Evolutionary conservation across 2,888 invertebrate species (phyloP).

Genomic region (Andrena hattorfiana): DNA sequence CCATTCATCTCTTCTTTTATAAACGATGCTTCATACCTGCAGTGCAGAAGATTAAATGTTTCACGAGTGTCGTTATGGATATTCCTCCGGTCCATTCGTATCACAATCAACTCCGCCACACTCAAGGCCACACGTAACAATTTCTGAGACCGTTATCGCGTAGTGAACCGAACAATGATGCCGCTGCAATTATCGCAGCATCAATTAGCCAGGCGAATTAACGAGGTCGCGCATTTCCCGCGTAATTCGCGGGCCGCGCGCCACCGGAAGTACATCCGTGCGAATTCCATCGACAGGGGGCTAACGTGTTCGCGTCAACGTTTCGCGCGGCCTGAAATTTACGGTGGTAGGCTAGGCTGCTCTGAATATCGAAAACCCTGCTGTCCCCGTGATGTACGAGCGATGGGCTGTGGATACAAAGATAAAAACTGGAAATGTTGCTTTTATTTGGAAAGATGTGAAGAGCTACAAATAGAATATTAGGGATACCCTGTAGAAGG

Average conservation of each 20-base stretch:
- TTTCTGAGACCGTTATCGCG: constrained; percentile 5
- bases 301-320: constrained; percentile 1
- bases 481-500: neutral
- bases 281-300: neutral
- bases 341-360: neutral
- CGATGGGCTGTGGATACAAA: neutral
- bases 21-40: too few relatives aligned
- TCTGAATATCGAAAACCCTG: neutral
- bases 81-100: neutral
- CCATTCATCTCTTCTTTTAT: too few relatives aligned
- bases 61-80: too few relatives aligned
- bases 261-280: constrained; percentile 2
- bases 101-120: neutral
- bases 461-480: neutral
- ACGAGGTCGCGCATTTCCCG: constrained; percentile 12
- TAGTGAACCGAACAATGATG: constrained; percentile 4
- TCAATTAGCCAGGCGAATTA: constrained; percentile 34
- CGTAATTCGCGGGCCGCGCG: constrained; percentile 17
- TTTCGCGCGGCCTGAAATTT: constrained; percentile 10
- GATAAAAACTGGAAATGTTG: neutral
- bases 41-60: too few relatives aligned
- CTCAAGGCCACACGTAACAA: neutral
- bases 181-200: constrained; percentile 26
- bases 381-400: neutral
- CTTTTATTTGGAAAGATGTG: neutral